Evolutionary conservation across 1,140 invertebrate genomes (phyloP), one percentile per base, ranked within the genome.

Genomic region (Calephelis virginiensis): DNA sequence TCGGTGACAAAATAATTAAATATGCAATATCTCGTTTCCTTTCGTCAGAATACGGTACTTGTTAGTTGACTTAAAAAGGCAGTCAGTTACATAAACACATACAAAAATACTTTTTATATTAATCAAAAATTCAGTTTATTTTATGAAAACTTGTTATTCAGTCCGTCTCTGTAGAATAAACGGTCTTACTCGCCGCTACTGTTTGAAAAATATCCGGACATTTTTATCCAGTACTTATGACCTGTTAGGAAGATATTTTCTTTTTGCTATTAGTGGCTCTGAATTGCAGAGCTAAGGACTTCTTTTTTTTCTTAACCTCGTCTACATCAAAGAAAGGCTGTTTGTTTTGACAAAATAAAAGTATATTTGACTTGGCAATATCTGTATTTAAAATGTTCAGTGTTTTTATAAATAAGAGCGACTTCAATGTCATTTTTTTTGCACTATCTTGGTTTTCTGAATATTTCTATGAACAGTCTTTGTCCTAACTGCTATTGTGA

Each of bases 161-260:
- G 56, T 83, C 69, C 80, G 72, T 11, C 77, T 76, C 82, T 85
- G 82, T 74, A 40, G 28, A n/a, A 71, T 73, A 81, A 79, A 78
- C 77, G 79, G 75, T 82, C 76, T 78, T 75, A 71, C 71, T 79
- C 68, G 71, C 70, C 68, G 60, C 74, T 75, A 71, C 76, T 73
- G 71, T 66, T 72, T 80, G 75, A 81, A 81, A 84, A 83, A 84
- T 84, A 76, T 73, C 77, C 78, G 78, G 78, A 82, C 78, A 82
- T 84, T 85, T 85, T 83, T 85, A 82, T 81, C 77, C 72, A 63
- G 78, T 80, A 78, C 79, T 83, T 82, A 80, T 82, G 73, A 77
- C 73, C 74, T 75, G 70, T 73, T 73, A 73, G 68, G 68, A 67
- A 47, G 68, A 70, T 69, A n/a, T 64, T 63, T 66, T 73, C 68